A percentile compares a stretch with the other conserved stretches of the same genome.
These are phyloP conservation scores for Helleia helle DNA, from an alignment of 2,888 invertebrate species.

Conservation along the genomic window DNA sequence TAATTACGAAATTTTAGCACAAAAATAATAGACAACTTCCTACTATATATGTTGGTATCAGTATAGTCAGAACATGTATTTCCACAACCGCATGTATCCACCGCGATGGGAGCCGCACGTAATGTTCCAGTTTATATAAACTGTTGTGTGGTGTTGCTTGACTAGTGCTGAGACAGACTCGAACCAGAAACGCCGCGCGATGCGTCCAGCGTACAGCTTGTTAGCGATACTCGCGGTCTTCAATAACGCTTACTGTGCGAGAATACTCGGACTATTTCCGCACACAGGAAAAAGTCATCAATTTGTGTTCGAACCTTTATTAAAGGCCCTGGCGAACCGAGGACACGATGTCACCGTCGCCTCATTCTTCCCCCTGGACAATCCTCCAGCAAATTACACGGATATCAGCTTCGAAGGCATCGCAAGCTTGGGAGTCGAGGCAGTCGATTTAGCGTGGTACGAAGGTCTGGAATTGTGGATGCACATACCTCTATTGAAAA, in stretches of 20 bases:
- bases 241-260: conserved; percentile 40
- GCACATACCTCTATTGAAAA: conserved; percentile 34
- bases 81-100: too few species aligned
- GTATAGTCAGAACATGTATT: too few species aligned
- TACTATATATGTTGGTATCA: too few species aligned
- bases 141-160: neutral
- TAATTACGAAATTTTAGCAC: too few species aligned
- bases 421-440: conserved; percentile 42
- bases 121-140: conserved; percentile 1
- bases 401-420: conserved; percentile 57
- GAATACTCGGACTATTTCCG: conserved; percentile 74
- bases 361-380: conserved; percentile 70
- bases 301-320: conserved; percentile 71
- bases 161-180: neutral
- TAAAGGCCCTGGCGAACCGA: conserved; percentile 65
- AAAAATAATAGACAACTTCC: too few species aligned
- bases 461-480: conserved; percentile 33
- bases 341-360: conserved; percentile 77
- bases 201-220: conserved; percentile 33
- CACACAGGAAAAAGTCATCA: conserved; percentile 77
- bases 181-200: conserved; percentile 24
- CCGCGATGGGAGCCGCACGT: too few species aligned
- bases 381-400: conserved; percentile 57
- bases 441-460: conserved; percentile 37
- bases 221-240: conserved; percentile 29